Base-by-base conservation (phyloP, 1,140 invertebrate genomes). In the Lepidurus packardi region DNA sequence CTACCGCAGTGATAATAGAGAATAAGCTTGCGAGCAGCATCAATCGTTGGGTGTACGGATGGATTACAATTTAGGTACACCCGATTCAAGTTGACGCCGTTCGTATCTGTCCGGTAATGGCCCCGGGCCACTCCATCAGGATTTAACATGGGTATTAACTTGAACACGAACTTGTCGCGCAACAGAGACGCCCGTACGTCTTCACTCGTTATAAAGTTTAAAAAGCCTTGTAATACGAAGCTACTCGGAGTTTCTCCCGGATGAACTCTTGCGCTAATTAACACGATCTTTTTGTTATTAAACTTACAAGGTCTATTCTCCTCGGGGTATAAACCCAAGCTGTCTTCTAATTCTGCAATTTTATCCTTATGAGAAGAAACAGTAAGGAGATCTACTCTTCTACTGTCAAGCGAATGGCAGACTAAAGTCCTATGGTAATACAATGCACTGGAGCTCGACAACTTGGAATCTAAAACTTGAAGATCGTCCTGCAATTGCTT, bases 231-330 rank as follows among this genome's bases (percentile, higher is more conserved):
- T 85, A 98, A 91, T 16, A 98, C 94, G 88, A 96, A 97, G 84
- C 92, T 95, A 7, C 94, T 93, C 77, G 96, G 96, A 24, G 94
- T 96, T 87, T 98, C 96, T 16, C 95, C 96, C 34, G 92, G 89
- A 88, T 98, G 95, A 74, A 98, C 95, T 81, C 95, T 88, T 6
- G 94, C 93, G 78, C 92, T 94, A 80, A 98, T 86, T 84, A 98
- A 94, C 77, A 95, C 89, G 1, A 94, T 87, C 85, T 93, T 92
- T 86, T 93, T 93, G 77, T 89, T 87, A 81, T 88, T 82, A 87
- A 93, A 92, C 83, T 91, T 91, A 82, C 89, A 90, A 43, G 94
- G 90, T 81, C 94, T 87, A 13, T 89, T 86, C 42, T 86, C 87
- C 77, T 87, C 85, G 73, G 88, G 85, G 76, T 91, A 89, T 1